Base-by-base conservation (phyloP, 2,888 invertebrate genomes). In the Pemphredon lugubris region DNA sequence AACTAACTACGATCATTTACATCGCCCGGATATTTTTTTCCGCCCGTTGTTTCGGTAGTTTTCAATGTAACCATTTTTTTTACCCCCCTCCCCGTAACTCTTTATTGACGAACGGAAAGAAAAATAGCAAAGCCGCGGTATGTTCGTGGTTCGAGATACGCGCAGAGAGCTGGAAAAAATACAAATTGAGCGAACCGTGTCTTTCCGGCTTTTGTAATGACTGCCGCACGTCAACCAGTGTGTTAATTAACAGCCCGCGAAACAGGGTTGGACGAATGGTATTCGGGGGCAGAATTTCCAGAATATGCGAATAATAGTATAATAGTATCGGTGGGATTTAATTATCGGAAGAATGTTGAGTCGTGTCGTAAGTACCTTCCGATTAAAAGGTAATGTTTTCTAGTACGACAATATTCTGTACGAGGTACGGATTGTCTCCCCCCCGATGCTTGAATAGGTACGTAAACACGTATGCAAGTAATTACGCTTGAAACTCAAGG, bases 171-270 rank as follows among this genome's bases (percentile, higher is more conserved):
- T 34, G 23, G n/a, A 42, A 47, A 55, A 59, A 16, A 45, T 72
- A 58, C 42, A 55, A 58, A 68, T 68, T 63, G 63, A 47, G 45
- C 59, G 9, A 53, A 40, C 20, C 32, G n/a, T n/a, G n/a, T 58
- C 37, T 51, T 47, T 21, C 55, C 55, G 50, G 47, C 68, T 61
- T 50, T 34, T 32, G 48, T 61, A 69, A 69, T 69, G 65, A 72
- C 57, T 48, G 9, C 57, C 45, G 54, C 50, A 32, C 40, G 65
- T 58, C 54, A 51, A 53, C 48, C 37, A 45, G 58, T 48, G 16
- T 66, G 76, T 77, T 82, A 83, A 83, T 83, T 83, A 82, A 75
- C 69, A 70, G 59, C 67, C 67, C 53, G 42, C 48, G 69, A 75
- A 82, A 77, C 55, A 69, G 59, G 78, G 73, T 79, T 75, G 71